Base-by-base conservation (phyloP, 2,888 invertebrate genomes). In the Sthenelais limicola region DNA sequence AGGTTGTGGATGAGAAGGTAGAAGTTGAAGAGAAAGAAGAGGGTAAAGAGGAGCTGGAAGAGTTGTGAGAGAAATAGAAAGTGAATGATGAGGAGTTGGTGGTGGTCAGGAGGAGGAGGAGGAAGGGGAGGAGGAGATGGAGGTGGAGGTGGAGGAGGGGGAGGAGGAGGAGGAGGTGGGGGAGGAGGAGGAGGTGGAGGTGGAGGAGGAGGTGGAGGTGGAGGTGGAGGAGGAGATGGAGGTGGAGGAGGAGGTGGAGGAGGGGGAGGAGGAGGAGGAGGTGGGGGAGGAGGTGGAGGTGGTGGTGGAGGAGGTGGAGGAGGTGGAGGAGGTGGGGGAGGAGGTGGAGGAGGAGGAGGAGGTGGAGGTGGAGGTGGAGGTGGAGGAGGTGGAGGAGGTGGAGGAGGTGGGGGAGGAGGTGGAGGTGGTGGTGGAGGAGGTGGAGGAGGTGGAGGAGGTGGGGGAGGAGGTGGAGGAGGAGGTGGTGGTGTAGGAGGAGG, bases 111-210 rank as follows among this genome's bases (percentile, higher is more conserved):
- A 74, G 28, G 75, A 76, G 21, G 75, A 70, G 43, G 74, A 74
- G 43, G 77, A 77, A 58, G 75, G 80, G 12, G 79, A 77, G 28
- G 72, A 77, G 26, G 80, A 80, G 30, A 77, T 75, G 35, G 77
- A 74, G 71, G 76, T 73, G 69, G 79, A 76, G 68, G 77, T 70
- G 68, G 75, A 77, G 75, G 77, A 75, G 69, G 54, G 18, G n/a
- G 7, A 62, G 15, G 5, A 56, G 52, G 18, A 70, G 24, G 56
- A 70, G n/a, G n/a, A n/a, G n/a, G n/a, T n/a, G n/a, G n/a, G n/a
- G n/a, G n/a, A n/a, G n/a, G n/a, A n/a, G n/a, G 35, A 18, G 56
- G 70, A 28, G 28, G 33, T 12, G 24, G n/a, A 24, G 51, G 28
- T 9, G 30, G 18, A 30, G 24, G 47, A 30, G 38, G 48, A 24